Evolutionary conservation across 2,888 invertebrate species (phyloP), one percentile per base, ranked within the genome.

Genomic region (Epiperipatus broadwayi): DNA sequence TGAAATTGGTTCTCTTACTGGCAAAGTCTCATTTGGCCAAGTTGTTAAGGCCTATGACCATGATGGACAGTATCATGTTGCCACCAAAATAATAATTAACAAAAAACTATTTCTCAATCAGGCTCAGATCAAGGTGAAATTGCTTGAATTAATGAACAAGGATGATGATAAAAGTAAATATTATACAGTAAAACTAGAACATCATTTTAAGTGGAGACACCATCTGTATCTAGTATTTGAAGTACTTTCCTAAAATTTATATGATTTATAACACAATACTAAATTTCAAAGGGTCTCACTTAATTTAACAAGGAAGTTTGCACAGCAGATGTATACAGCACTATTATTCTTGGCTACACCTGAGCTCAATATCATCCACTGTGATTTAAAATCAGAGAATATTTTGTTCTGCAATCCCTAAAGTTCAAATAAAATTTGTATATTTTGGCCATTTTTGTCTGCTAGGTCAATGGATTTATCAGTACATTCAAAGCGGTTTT

Each of bases 11-110:
- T 89, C 89, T 48, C 75, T 93, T 50, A 95, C 99, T 61, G 97
- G 97, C 55, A 81, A 80, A 66, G 83, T 80, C 45, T 85, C 84
- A 36, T 87, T 87, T 66, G 85, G 85, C 52, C 73, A 73, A 64
- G 70, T 70, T 49, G 46, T 34, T n/a, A n/a, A n/a, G n/a, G n/a
- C n/a, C n/a, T n/a, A n/a, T n/a, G n/a, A n/a, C n/a, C n/a, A n/a
- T n/a, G n/a, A n/a, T n/a, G n/a, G n/a, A n/a, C n/a, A n/a, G 67
- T 85, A 87, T 67, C 81, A 89, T 65, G 97, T 99, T 63, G 97
- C 97, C 60, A 91, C 99, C 65, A 99, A 99, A 71, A 97, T 99
- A 63, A 99, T 99, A 67, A 99, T 99, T 69, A 99, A 99, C 72
- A 97, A 95, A 70, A 95, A 95, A 73, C 93, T 97, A 60, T 99